These are phyloP conservation scores for Taenioides sp. DNA, from an alignment of 2,797 vertebrate genomes.

Conservation along the genomic window DNA sequence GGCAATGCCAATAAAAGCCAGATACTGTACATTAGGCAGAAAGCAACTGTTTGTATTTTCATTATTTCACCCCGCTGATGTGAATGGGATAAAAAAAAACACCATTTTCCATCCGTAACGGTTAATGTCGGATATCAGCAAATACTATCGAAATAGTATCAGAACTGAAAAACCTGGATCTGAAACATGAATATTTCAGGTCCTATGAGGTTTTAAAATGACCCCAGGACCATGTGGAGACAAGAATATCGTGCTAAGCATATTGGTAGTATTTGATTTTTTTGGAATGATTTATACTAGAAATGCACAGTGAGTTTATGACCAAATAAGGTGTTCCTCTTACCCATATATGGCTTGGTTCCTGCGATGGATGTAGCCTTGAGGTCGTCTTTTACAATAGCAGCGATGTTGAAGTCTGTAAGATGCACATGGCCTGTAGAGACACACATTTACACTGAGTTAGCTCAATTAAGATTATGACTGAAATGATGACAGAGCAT, in stretches of 20 bases:
- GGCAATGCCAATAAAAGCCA: too few species aligned
- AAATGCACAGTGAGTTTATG: too few species aligned
- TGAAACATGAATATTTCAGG: neutral
- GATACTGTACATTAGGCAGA: too few species aligned
- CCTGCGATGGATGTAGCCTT: slow-evolving; percentile 90
- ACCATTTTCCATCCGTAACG: too few species aligned
- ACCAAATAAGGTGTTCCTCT: slow-evolving; percentile 12
- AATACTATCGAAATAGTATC: too few species aligned
- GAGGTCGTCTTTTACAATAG: slow-evolving; percentile 84
- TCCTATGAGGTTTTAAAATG: neutral
- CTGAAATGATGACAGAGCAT: too few species aligned
- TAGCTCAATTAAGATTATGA: neutral
- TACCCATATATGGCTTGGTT: slow-evolving; percentile 99
- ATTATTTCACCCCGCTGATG: too few species aligned
- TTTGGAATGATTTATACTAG: too few species aligned
- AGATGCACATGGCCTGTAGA: slow-evolving; percentile 90
- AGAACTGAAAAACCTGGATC: neutral
- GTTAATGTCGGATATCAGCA: too few species aligned
- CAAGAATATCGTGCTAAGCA: neutral
- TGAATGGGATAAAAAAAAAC: too few species aligned
- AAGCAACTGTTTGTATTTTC: too few species aligned
- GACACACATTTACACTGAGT: neutral
- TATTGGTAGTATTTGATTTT: too few species aligned
- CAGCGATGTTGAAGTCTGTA: slow-evolving; percentile 97
- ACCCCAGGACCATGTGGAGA: neutral